Evolutionary conservation across 2,113 vertebrate genomes (phyloP), one percentile per base, ranked within the genome.

Genomic region (Mola mola): DNA sequence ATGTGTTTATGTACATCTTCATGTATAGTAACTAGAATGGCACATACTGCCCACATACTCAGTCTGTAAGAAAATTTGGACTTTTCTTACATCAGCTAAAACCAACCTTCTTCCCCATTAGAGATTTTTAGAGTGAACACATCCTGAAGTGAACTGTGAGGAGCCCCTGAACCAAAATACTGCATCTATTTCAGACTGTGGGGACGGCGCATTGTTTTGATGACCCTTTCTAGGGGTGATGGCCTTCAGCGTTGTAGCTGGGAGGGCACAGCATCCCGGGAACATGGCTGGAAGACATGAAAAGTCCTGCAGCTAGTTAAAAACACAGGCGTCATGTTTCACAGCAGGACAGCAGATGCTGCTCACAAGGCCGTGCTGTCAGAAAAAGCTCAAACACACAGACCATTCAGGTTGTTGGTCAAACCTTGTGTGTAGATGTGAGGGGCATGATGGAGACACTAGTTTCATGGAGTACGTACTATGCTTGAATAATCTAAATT

Each of bases 341-440:
- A 82, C 72, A 81, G 69, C 77, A 43, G 69, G 55, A 52, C 64
- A 51, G 53, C 81, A 86, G 81, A 84, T 83, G 78, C 64, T 70
- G 26, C 49, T 68, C 28, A 10, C 24, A 29, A 21, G 40, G 56
- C 20, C 34, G 12, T 12, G 11, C 28, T 22, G 16, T 60, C 64
- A 63, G 52, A 65, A 72, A 10, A 60, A 1, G 28, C 17, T 33
- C 7, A 16, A 17, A 24, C n/a, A n/a, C 28, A 11, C 31, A 31
- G 5, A 29, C 13, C 28, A 33, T 20, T 4, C 48, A 60, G 31
- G 22, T 21, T 33, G 49, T 24, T 50, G 3, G 6, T 37, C 29
- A 51, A 5, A 62, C 36, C 6, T 13, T 17, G 8, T n/a, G n/a
- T n/a, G n/a, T n/a, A n/a, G n/a, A n/a, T n/a, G n/a, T n/a, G n/a